Evolutionary conservation across 2,797 vertebrate species (phyloP).

Genomic region (Paguma larvata): DNA sequence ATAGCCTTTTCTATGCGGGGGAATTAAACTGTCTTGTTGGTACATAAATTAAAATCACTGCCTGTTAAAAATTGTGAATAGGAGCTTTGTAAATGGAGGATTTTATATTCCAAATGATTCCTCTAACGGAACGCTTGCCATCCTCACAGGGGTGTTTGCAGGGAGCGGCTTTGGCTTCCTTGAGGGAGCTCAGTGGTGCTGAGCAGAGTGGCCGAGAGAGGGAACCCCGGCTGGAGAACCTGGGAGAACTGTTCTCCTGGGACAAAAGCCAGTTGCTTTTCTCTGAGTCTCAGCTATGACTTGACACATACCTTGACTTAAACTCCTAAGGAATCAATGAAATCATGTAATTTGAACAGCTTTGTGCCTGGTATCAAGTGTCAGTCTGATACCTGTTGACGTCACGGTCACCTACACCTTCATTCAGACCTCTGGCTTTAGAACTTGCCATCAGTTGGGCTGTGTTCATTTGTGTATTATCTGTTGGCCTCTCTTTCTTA

Average conservation of each 20-base stretch:
- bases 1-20: neutral
- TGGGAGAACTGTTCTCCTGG: neutral
- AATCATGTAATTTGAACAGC: neutral
- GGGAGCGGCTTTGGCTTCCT: neutral
- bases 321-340: neutral
- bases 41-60: constrained; percentile 46
- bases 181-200: neutral
- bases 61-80: constrained; percentile 59
- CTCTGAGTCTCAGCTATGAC: neutral
- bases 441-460: neutral
- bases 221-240: neutral
- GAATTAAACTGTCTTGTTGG: constrained; percentile 55
- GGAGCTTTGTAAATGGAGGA: neutral
- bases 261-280: neutral
- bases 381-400: neutral
- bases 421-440: neutral
- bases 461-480: neutral
- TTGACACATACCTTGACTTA: neutral
- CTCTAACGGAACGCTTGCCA: neutral
- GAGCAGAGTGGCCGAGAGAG: neutral
- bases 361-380: neutral
- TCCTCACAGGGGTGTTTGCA: neutral
- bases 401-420: neutral
- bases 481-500: neutral
- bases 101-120: constrained; percentile 24